Evolutionary conservation across 2,888 invertebrate species (phyloP), one percentile per base, ranked within the genome.

Genomic region (Anagyrus pseudococci): DNA sequence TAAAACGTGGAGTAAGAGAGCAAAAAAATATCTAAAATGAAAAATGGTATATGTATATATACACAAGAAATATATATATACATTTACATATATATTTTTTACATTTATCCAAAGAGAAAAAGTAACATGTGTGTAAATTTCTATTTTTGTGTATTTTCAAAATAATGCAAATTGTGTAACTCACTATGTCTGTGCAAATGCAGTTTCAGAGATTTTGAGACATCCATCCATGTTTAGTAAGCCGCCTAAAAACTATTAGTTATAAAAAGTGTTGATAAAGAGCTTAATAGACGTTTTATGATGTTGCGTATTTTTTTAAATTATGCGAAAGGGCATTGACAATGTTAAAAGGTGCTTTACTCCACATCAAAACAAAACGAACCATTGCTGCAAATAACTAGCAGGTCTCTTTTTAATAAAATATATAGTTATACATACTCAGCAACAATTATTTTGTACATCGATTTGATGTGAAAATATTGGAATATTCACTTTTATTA

Each of bases 31-130:
- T 62, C 61, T 66, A 69, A 58, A 68, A 59, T 47, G 67, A 70
- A 55, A 67, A 57, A 67, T 62, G 19, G 46, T 25, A 53, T 61
- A 67, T 65, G 55, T 62, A 66, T 54, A 65, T 52, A 68, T n/a
- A n/a, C n/a, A n/a, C n/a, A n/a, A n/a, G 41, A 53, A 61, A 66
- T 61, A 67, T 44, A 52, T 52, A 41, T n/a, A 58, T 58, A 22
- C 23, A 48, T 59, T 23, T 58, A 66, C 67, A 62, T 72, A 73
- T 75, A 75, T 76, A 72, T 76, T 73, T 78, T 75, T 75, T 76
- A 79, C 75, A 73, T 77, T 76, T 78, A 75, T 71, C 77, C 75
- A 77, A 79, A 78, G 77, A 79, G 72, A 77, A 72, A 55, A 53
- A 33, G 57, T 49, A 58, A 53, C 19, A 49, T 41, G 53, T 58